A percentile compares a stretch with the other conserved stretches of the same genome.
Conservation (phyloP, 2,888 invertebrate genomes). For the Cephus sareptanus region DNA sequence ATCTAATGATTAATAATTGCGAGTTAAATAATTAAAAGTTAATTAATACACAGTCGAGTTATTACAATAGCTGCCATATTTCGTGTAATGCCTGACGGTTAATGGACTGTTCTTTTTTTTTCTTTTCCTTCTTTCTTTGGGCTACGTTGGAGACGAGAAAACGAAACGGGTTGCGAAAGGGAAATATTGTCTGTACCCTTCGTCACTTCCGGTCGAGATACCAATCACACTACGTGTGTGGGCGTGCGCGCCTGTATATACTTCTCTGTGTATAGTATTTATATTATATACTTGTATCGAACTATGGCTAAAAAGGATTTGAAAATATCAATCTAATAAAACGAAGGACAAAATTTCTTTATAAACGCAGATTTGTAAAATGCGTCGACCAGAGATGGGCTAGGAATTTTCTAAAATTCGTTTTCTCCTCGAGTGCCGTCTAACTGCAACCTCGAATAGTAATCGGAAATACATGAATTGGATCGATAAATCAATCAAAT, state of each 20-base stretch:
- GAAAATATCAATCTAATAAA: not conserved
- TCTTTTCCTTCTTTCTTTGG: not conserved
- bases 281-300: not conserved
- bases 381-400: not conserved
- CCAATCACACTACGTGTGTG: not conserved
- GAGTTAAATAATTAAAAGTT: slow-evolving; percentile 18
- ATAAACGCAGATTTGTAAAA: not conserved
- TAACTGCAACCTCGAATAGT: not conserved
- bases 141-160: not conserved
- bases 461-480: not conserved
- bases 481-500: not conserved
- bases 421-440: not conserved
- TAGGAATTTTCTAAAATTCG: not conserved
- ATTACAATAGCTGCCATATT: slow-evolving; percentile 28
- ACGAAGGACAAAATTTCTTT: not conserved
- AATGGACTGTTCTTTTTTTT: slow-evolving; percentile 14
- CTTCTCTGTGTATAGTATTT: not conserved
- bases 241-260: not conserved
- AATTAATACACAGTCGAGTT: slow-evolving; percentile 7
- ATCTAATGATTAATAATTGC: slow-evolving; percentile 19
- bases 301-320: not conserved
- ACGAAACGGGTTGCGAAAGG: not conserved
- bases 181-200: not conserved
- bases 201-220: not conserved
- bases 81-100: slow-evolving; percentile 21